Percentiles rank a stretch among this genome's conserved stretches.
phyloP scores from a whole-genome alignment of 2,888 invertebrate species.

The Tribolium freemani region DNA sequence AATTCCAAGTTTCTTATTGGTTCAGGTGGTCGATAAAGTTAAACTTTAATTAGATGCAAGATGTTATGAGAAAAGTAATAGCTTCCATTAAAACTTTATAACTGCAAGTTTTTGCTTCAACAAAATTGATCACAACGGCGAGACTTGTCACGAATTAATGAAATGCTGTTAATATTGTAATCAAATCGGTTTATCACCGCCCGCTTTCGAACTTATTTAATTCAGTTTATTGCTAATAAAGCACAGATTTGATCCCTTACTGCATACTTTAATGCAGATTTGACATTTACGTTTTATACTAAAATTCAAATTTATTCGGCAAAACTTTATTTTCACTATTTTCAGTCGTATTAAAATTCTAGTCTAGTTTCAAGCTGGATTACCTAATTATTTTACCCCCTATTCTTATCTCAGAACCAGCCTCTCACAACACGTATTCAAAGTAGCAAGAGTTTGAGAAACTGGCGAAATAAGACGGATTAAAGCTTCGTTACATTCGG shows the following conservation, averaged over 20 bases:
- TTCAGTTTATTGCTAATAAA: neutral
- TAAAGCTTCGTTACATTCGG: constrained; percentile 15
- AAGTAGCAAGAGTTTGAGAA: neutral
- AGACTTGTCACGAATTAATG: constrained; percentile 1
- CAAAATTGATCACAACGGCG: neutral
- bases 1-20: constrained; percentile 5
- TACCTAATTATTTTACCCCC: no score
- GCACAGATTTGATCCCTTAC: neutral
- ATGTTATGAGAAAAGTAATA: neutral
- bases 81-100: neutral
- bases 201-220: neutral
- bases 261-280: no score
- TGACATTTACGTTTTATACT: no score
- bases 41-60: neutral
- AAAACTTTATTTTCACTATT: no score
- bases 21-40: neutral
- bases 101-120: neutral
- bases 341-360: no score
- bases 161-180: neutral
- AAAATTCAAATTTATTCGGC: no score
- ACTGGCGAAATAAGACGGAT: constrained; percentile 3
- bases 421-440: neutral
- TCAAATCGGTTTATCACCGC: neutral
- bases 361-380: no score
- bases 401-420: neutral